phyloP scores from a whole-genome alignment of 2,797 vertebrate genomes.

The Takifugu ocellatus region DNA sequence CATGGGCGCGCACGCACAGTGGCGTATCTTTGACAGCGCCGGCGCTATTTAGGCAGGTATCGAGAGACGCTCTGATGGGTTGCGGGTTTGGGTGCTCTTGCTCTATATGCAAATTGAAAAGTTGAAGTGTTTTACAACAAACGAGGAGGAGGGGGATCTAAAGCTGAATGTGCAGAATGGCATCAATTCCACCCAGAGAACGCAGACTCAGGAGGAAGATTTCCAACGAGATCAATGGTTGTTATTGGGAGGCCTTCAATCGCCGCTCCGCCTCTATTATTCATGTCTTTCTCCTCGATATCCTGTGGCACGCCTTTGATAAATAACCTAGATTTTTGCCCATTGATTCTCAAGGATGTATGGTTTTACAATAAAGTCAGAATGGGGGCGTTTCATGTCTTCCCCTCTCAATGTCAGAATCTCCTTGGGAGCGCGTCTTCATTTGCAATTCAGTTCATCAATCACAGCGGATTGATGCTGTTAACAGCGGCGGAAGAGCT shows the following conservation, averaged over 20 bases:
- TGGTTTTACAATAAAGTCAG: conserved; percentile 43
- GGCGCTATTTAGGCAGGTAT: conserved; percentile 67
- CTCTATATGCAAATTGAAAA: conserved; percentile 71
- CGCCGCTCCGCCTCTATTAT: conserved; percentile 45
- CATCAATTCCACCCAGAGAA: conserved; percentile 54
- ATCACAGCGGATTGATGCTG: conserved; percentile 27
- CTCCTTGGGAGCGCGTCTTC: conserved; percentile 28
- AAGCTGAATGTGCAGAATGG: conserved; percentile 68
- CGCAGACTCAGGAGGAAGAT: conserved; percentile 56
- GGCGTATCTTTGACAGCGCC: conserved; percentile 51
- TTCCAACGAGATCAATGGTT: conserved; percentile 63
- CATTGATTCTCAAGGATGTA: conserved; percentile 53
- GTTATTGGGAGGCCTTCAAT: conserved; percentile 65
- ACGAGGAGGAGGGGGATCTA: conserved; percentile 45
- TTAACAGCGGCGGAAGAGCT: conserved; percentile 20
- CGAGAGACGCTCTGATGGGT: conserved; percentile 62
- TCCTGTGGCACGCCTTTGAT: conserved; percentile 49
- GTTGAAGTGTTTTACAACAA: conserved; percentile 64
- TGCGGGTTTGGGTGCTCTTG: conserved; percentile 22
- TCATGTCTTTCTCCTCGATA: conserved; percentile 49
- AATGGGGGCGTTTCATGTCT: conserved; percentile 28
- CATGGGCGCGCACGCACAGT: conserved; percentile 31
- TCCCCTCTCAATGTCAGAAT: conserved; percentile 42
- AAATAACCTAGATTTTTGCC: conserved; percentile 67
- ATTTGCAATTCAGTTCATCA: conserved; percentile 46